Evolutionary conservation across 2,888 invertebrate genomes (phyloP).

Genomic region (Drosophila kokeensis): DNA sequence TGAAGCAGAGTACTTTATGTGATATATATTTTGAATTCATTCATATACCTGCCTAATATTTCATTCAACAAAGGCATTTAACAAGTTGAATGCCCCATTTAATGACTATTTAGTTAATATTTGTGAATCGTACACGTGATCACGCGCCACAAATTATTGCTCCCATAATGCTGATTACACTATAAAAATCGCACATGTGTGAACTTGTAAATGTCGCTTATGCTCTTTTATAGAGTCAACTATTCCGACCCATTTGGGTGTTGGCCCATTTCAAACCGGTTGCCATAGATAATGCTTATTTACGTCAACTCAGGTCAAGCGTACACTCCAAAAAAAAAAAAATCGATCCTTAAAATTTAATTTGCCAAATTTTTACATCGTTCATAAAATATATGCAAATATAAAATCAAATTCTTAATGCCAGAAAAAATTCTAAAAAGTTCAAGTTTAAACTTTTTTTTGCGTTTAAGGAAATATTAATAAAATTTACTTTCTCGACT

Average conservation of each 20-base stretch:
- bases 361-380: background rate
- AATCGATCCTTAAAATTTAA: background rate
- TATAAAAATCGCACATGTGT: conserved; percentile 50
- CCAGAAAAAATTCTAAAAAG: background rate
- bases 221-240: background rate
- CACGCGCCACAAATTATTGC: conserved; percentile 48
- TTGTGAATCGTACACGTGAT: conserved; percentile 22
- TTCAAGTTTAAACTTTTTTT: too few relatives aligned
- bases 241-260: conserved; percentile 5
- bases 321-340: background rate
- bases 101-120: conserved; percentile 22
- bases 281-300: conserved; percentile 1
- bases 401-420: background rate
- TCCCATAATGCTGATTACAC: conserved; percentile 48
- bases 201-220: conserved; percentile 45
- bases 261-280: conserved; percentile 36
- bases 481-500: too few relatives aligned
- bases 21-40: background rate
- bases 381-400: background rate
- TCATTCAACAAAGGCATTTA: conserved; percentile 36
- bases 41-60: background rate
- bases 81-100: conserved; percentile 24
- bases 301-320: too few relatives aligned
- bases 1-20: background rate
- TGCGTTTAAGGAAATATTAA: too few relatives aligned